Conservation (phyloP, 2,888 invertebrate species). For the Cheilosia urbana region DNA sequence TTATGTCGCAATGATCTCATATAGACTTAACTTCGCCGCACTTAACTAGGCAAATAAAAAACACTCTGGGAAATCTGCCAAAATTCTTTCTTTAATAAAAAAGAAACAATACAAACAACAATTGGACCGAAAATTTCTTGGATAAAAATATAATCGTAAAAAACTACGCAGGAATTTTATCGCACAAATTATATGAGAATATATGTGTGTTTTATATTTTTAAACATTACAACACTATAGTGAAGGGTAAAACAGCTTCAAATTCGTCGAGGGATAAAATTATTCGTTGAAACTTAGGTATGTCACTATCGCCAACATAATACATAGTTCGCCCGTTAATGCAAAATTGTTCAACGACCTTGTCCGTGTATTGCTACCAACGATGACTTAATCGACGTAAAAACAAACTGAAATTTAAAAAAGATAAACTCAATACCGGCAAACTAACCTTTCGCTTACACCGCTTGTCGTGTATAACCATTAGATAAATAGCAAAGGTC, state of each 20-base stretch:
- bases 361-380: conserved; percentile 38
- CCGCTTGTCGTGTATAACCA: conserved; percentile 49
- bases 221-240: conserved; percentile 43
- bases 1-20: conserved; percentile 57
- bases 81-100: conserved; percentile 17
- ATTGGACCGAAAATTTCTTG: conserved; percentile 46
- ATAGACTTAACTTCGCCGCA: conserved; percentile 16
- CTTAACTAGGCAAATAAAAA: conserved; percentile 1
- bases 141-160: conserved; percentile 61
- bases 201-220: conserved; percentile 46
- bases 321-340: conserved; percentile 7
- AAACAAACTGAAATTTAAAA: conserved; percentile 36
- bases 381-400: conserved; percentile 63
- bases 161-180: background rate
- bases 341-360: conserved; percentile 54
- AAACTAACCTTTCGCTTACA: conserved; percentile 66
- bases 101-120: conserved; percentile 54
- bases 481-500: conserved; percentile 25
- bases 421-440: conserved; percentile 44
- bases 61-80: conserved; percentile 59
- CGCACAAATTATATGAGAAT: background rate
- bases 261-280: conserved; percentile 27
- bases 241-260: conserved; percentile 7
- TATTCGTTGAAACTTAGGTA: background rate
- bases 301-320: conserved; percentile 24